Evolutionary conservation across 2,797 vertebrate species (phyloP).

Genomic region (Philypnodon macrostomus): DNA sequence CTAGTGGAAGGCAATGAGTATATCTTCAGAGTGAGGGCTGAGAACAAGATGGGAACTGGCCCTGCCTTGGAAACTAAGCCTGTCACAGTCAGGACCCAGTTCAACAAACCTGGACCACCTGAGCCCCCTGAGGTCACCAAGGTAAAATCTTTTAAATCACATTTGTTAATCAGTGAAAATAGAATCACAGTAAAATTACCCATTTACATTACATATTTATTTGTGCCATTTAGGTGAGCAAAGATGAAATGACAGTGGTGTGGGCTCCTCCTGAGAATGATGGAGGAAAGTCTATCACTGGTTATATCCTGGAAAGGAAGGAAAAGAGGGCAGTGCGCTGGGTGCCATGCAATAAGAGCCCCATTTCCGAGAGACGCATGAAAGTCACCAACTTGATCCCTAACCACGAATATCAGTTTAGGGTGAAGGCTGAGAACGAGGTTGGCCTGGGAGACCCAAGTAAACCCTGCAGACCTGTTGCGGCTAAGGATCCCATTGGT

Average conservation of each 20-base stretch:
- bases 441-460: slow-evolving; percentile 96
- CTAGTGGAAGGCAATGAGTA: slow-evolving; percentile 98
- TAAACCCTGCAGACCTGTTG: slow-evolving; percentile 90
- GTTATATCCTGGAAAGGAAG: slow-evolving; percentile 96
- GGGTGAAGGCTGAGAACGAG: slow-evolving; percentile 97
- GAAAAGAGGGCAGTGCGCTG: slow-evolving; percentile 91
- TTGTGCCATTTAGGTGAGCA: slow-evolving; percentile 70
- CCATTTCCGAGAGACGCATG: slow-evolving; percentile 92
- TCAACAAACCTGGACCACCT: slow-evolving; percentile 89
- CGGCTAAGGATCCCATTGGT: slow-evolving; percentile 98
- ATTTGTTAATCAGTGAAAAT: too few species aligned
- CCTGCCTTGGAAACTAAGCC: slow-evolving; percentile 91
- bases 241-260: slow-evolving; percentile 98
- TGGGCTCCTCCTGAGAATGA: slow-evolving; percentile 97
- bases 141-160: slow-evolving; percentile 56
- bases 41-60: slow-evolving; percentile 98
- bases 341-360: slow-evolving; percentile 93
- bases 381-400: slow-evolving; percentile 94
- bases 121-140: slow-evolving; percentile 93
- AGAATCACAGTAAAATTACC: too few species aligned
- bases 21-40: slow-evolving; percentile 95
- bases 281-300: slow-evolving; percentile 97
- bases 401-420: slow-evolving; percentile 97
- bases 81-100: slow-evolving; percentile 91
- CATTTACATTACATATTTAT: too few species aligned